A percentile compares a stretch with the other conserved stretches of the same genome.
phyloP scores from a whole-genome alignment of 2,888 invertebrate genomes.

The Aelia acuminata region DNA sequence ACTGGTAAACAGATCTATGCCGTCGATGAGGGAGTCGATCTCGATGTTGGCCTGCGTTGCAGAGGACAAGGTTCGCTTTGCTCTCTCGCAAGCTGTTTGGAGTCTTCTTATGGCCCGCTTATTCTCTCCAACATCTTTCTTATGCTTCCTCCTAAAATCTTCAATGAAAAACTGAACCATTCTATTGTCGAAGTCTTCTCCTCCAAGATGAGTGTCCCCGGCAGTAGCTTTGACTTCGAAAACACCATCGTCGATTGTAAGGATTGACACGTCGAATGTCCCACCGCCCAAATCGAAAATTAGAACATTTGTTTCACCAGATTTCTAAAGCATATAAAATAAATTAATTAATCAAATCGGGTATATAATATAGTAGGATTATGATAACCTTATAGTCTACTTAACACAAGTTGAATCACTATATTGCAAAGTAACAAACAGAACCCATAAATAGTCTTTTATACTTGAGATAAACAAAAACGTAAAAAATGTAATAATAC shows the following conservation, averaged over 20 bases:
- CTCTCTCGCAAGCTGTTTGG: slow-evolving; percentile 76
- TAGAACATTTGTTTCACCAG: slow-evolving; percentile 70
- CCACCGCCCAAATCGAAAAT: slow-evolving; percentile 74
- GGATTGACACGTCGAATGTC: slow-evolving; percentile 73
- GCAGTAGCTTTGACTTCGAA: slow-evolving; percentile 76
- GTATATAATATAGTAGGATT: neutral
- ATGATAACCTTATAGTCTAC: neutral
- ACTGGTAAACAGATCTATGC: slow-evolving; percentile 75
- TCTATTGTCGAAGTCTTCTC: slow-evolving; percentile 73
- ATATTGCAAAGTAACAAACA: neutral
- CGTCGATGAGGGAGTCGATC: slow-evolving; percentile 75
- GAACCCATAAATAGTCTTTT: neutral
- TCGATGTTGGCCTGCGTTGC: slow-evolving; percentile 74
- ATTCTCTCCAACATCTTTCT: slow-evolving; percentile 71
- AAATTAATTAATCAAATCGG: neutral
- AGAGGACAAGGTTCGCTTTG: slow-evolving; percentile 75
- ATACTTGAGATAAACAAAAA: too few relatives aligned
- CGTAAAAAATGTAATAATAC: too few relatives aligned
- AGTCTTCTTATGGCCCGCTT: slow-evolving; percentile 75
- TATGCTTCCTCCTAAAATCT: slow-evolving; percentile 74
- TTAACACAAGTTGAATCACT: neutral
- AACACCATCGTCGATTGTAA: slow-evolving; percentile 75
- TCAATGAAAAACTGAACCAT: slow-evolving; percentile 73
- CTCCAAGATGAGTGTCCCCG: slow-evolving; percentile 72
- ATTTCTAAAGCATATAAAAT: slow-evolving; percentile 66